Conservation (phyloP, 2,113 vertebrate species). For the Rhinogobius similis region DNA sequence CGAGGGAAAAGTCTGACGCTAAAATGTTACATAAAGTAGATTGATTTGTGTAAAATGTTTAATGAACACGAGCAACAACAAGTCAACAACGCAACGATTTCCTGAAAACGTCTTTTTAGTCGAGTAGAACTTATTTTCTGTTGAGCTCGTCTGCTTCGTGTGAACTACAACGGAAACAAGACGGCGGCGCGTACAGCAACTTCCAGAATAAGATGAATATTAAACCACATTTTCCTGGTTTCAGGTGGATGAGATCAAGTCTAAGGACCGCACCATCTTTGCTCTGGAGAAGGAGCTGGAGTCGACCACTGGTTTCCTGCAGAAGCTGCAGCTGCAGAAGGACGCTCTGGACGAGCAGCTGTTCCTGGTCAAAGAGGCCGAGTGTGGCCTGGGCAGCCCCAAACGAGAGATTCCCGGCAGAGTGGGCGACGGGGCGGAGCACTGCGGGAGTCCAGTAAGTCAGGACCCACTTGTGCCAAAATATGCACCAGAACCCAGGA, state of each 20-base stretch:
- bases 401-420: conserved; percentile 96
- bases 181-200: too few relatives aligned
- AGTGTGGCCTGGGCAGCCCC: conserved; percentile 95
- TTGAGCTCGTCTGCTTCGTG: too few relatives aligned
- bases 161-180: too few relatives aligned
- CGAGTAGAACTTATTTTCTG: too few relatives aligned
- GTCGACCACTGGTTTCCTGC: conserved; percentile 87
- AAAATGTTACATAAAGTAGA: too few relatives aligned
- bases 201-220: too few relatives aligned
- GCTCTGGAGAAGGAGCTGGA: conserved; percentile 96
- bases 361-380: conserved; percentile 95
- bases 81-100: too few relatives aligned
- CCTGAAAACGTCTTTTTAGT: too few relatives aligned
- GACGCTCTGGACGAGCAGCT: conserved; percentile 96
- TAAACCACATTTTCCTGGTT: neutral
- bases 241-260: conserved; percentile 98
- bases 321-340: conserved; percentile 96
- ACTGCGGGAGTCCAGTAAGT: conserved; percentile 94
- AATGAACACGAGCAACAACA: too few relatives aligned
- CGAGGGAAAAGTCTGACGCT: too few relatives aligned
- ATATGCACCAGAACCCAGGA: too few relatives aligned
- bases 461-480: neutral
- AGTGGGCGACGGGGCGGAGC: conserved; percentile 92
- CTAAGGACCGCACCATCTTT: conserved; percentile 96
- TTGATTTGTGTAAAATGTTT: too few relatives aligned